Percentiles rank a stretch among this genome's conserved stretches.
Conservation (phyloP, 2,113 vertebrate genomes). For the Vulpes lagopus region DNA sequence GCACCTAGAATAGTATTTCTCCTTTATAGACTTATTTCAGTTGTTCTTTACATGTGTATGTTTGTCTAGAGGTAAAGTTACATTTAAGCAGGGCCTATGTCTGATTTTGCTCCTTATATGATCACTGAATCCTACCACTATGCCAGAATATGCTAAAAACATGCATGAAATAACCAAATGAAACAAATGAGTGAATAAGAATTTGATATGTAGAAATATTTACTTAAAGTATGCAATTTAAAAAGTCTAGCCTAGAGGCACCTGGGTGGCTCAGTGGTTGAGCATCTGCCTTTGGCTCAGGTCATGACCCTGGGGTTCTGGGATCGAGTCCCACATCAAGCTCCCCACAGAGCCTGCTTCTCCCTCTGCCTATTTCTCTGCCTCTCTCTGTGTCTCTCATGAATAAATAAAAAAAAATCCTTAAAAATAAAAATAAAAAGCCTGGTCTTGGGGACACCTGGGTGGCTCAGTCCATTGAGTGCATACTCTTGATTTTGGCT, state of each 20-base stretch:
- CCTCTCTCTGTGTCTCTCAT: no score
- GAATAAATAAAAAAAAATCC: no score
- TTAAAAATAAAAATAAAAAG: background rate
- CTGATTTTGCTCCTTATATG: background rate
- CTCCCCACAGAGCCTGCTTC: no score
- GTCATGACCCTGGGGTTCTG: no score
- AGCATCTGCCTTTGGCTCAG: no score
- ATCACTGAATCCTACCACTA: background rate
- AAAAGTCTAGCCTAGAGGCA: background rate
- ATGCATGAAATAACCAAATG: background rate
- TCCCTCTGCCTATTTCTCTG: no score
- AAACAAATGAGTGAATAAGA: background rate
- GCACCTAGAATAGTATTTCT: background rate
- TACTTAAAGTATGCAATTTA: background rate
- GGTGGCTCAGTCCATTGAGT: background rate
- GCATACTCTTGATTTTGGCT: background rate
- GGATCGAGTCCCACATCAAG: no score
- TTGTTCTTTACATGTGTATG: background rate
- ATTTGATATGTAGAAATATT: background rate
- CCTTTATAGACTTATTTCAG: background rate
- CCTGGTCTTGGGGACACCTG: background rate
- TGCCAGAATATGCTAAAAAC: background rate
- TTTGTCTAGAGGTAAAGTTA: background rate
- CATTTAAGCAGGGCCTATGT: accelerated
- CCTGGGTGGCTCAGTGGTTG: no score